Base-by-base conservation (phyloP, 2,797 vertebrate species). In the Notolepis coatsorum region DNA sequence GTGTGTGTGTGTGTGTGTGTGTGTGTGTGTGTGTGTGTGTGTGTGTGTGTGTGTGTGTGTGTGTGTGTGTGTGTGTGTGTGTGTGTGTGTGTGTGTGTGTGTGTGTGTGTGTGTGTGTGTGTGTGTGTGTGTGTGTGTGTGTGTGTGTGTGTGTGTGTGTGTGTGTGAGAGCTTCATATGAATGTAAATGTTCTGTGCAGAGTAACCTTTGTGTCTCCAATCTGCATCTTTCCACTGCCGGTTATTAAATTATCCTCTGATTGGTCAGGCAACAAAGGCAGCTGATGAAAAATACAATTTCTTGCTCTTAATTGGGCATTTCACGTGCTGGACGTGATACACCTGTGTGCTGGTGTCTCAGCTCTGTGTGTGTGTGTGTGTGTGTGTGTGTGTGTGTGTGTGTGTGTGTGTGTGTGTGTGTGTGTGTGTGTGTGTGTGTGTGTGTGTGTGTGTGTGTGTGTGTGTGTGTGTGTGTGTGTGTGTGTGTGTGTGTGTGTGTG, bases 251-350 rank as follows among this genome's bases (percentile, higher is more conserved):
- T 94, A 94, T 96, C 93, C 94, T 91, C 92, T 94, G 94, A 97
- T 97, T 96, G 94, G 95, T 95, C 94, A 95, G 92, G 89, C 91
- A 85, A 89, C 90, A 91, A 93, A 95, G 89, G 91, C 92, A 94
- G 92, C 93, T 96, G 94, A 96, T 95, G 92, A 94, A 96, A 95
- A 95, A 92, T 81, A 93, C 93, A 92, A 85, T 80, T 91, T 94
- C 94, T 93, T 92, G 89, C 92, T 92, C 94, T 95, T 95, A 98
- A 97, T 96, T 96, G 93, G 93, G 92, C 94, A 94, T 96, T 97
- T 97, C 90, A 87, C 93, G 87, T 93, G 92, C 79, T 91, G 87
- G 93, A 91, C 84, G 82, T 89, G 91, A 82, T 95, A 96, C 95
- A 96, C 95, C 95, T 96, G 95, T 94, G 94, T 91, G 92, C 86